phyloP scores from a whole-genome alignment of 1,140 invertebrate species.

The Drosophila triauraria region DNA sequence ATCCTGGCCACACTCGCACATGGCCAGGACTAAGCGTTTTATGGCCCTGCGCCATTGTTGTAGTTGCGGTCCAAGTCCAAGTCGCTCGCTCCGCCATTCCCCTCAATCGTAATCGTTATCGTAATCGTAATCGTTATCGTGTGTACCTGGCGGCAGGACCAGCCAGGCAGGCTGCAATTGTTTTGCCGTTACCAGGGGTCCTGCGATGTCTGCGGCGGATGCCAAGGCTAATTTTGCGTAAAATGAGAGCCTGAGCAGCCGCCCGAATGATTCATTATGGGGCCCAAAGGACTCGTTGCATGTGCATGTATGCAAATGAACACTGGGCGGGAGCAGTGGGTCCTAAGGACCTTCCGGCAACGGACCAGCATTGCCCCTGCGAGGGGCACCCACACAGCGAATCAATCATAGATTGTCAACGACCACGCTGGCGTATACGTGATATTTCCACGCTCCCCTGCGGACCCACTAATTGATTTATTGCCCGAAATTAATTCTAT shows the following conservation, averaged over 20 bases:
- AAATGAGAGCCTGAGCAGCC: conserved; percentile 64
- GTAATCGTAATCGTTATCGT: conserved; percentile 52
- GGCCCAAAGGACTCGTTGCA: conserved; percentile 38
- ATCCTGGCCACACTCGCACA: conserved; percentile 35
- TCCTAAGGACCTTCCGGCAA: conserved; percentile 13
- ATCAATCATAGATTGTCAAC: conserved; percentile 80
- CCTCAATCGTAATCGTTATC: conserved; percentile 34
- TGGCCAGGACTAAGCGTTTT: conserved; percentile 63
- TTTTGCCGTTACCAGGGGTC: conserved; percentile 54
- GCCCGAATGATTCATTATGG: conserved; percentile 74
- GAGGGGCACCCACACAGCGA: conserved; percentile 39
- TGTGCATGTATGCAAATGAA: conserved; percentile 72
- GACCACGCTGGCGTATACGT: conserved; percentile 55
- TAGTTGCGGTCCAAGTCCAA: conserved; percentile 17
- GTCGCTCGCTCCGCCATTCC: not conserved
- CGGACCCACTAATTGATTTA: conserved; percentile 68
- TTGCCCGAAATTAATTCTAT: conserved; percentile 62
- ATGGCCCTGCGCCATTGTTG: conserved; percentile 56
- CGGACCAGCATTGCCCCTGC: conserved; percentile 7
- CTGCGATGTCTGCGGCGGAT: conserved; percentile 68
- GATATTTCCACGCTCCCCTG: conserved; percentile 39
- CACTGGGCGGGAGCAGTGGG: not conserved
- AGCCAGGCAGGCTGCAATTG: conserved; percentile 42
- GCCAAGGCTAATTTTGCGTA: conserved; percentile 77
- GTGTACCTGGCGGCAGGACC: conserved; percentile 45